These are phyloP conservation scores for Serrognathus titanus DNA, from an alignment of 2,888 invertebrate genomes.

Conservation along the genomic window DNA sequence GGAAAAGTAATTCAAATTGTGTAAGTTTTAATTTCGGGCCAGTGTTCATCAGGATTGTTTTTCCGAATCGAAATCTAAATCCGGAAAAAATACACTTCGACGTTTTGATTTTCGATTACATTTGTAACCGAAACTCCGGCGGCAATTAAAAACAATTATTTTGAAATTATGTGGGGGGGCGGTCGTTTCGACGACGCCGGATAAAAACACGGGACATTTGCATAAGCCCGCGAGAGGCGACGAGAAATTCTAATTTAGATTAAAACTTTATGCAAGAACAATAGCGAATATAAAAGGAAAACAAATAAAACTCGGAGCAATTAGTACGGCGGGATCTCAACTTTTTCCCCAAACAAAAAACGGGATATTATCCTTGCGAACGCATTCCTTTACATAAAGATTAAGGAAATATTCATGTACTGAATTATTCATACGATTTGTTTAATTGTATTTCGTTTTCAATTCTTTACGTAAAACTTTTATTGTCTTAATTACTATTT, in stretches of 20 bases:
- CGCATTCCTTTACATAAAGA: slow-evolving; percentile 8
- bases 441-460: background rate
- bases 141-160: slow-evolving; percentile 33
- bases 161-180: slow-evolving; percentile 24
- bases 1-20: no score
- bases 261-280: slow-evolving; percentile 29
- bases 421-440: slow-evolving; percentile 4
- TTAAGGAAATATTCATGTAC: slow-evolving; percentile 10
- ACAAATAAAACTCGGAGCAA: slow-evolving; percentile 25
- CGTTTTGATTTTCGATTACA: slow-evolving; percentile 26
- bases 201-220: slow-evolving; percentile 22
- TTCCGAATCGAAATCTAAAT: no score
- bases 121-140: slow-evolving; percentile 26
- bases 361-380: slow-evolving; percentile 1
- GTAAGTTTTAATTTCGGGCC: no score
- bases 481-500: background rate
- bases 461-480: background rate
- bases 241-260: slow-evolving; percentile 30
- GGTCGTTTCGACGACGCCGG: slow-evolving; percentile 16
- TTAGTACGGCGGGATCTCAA: slow-evolving; percentile 19
- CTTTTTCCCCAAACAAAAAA: background rate
- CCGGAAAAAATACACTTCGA: no score
- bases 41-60: no score
- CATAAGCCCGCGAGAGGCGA: slow-evolving; percentile 25
- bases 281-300: slow-evolving; percentile 20